Evolutionary conservation across 2,797 vertebrate genomes (phyloP).

Genomic region (Xyrichtys novacula): DNA sequence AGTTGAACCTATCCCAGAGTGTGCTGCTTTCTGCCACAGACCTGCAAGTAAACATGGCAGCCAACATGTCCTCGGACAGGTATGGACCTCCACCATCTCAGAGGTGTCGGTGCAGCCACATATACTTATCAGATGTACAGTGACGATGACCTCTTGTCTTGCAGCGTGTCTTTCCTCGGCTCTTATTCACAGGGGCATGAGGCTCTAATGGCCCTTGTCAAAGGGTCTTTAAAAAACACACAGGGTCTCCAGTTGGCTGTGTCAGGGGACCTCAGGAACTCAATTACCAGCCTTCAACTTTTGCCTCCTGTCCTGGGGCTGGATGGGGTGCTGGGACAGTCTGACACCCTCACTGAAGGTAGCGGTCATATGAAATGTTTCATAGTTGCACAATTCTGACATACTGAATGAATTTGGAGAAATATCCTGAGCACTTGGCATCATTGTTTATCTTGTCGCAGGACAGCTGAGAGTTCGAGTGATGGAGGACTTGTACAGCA

Average conservation of each 20-base stretch:
- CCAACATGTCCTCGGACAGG: conserved; percentile 85
- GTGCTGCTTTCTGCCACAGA: conserved; percentile 70
- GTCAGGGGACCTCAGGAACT: conserved; percentile 81
- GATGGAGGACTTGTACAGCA: conserved; percentile 73
- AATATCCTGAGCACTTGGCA: background rate
- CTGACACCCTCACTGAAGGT: conserved; percentile 80
- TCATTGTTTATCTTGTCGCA: background rate
- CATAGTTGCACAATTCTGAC: no score
- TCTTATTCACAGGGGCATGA: conserved; percentile 73
- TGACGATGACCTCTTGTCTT: background rate
- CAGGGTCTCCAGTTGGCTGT: conserved; percentile 75
- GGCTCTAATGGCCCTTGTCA: conserved; percentile 72
- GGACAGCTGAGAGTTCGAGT: conserved; percentile 83
- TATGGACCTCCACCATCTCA: conserved; percentile 56
- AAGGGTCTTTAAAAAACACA: conserved; percentile 69
- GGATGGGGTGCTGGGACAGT: conserved; percentile 77
- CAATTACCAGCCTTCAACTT: conserved; percentile 67
- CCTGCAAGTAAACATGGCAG: conserved; percentile 76
- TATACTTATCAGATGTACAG: background rate
- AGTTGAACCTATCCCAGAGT: conserved; percentile 80
- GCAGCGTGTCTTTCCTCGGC: conserved; percentile 81
- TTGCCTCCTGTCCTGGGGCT: conserved; percentile 80
- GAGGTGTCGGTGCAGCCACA: background rate
- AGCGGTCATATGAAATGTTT: background rate
- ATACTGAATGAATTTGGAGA: background rate